Percentiles rank a stretch among this genome's conserved stretches.
phyloP scores from a whole-genome alignment of 2,113 vertebrate genomes.

The Macquaria ambigua region DNA sequence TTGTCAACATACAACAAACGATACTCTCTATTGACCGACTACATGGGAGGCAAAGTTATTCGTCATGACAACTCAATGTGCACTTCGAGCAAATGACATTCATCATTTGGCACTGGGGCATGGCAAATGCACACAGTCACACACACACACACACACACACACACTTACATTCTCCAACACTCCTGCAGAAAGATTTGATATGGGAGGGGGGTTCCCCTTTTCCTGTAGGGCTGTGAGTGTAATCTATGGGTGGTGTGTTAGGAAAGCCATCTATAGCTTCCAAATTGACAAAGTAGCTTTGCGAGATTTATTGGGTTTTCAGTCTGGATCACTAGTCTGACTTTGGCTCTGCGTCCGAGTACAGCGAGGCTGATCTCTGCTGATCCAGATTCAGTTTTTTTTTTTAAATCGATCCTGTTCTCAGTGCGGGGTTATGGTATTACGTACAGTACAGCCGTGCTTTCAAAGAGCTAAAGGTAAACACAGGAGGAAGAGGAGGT shows the following conservation, averaged over 20 bases:
- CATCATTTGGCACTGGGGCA: conserved; percentile 79
- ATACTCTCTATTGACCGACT: conserved; percentile 64
- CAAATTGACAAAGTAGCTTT: conserved; percentile 51
- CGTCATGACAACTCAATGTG: conserved; percentile 72
- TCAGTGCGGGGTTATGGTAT: conserved; percentile 23
- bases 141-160: conserved; percentile 27
- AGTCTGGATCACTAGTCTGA: conserved; percentile 68
- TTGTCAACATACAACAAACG: conserved; percentile 66
- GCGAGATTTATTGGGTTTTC: conserved; percentile 63
- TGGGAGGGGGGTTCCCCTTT: conserved; percentile 7
- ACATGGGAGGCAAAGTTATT: conserved; percentile 77
- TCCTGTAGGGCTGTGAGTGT: background rate
- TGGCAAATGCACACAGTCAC: conserved; percentile 60
- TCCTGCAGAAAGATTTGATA: conserved; percentile 40
- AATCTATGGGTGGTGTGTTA: conserved; percentile 19
- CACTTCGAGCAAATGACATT: conserved; percentile 77
- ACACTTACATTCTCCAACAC: conserved; percentile 36
- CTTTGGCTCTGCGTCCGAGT: conserved; percentile 60
- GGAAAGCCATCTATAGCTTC: conserved; percentile 40
- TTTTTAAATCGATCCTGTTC: conserved; percentile 35
- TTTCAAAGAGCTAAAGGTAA: conserved; percentile 14
- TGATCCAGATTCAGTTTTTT: conserved; percentile 52
- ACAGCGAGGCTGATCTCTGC: conserved; percentile 45
- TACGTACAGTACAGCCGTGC: background rate
- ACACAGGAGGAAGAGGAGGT: conserved; percentile 16